These are phyloP conservation scores for Caenorhabditis sinica DNA, from an alignment of 2,888 invertebrate species.

Conservation along the genomic window DNA sequence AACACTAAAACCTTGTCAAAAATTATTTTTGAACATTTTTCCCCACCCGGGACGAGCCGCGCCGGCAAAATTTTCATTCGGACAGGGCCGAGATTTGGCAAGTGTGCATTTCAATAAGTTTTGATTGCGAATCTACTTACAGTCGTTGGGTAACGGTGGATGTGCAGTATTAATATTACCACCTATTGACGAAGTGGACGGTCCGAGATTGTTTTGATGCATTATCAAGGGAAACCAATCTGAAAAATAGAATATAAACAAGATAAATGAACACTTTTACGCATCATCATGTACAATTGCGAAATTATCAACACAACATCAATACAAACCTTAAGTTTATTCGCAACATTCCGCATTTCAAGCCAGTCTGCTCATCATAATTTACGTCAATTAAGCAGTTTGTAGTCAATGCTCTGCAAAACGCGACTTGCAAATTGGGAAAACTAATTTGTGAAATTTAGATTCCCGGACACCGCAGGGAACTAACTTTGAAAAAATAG, in stretches of 20 bases:
- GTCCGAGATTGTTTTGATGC: slow-evolving; percentile 71
- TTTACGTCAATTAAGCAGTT: slow-evolving; percentile 28
- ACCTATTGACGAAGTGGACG: slow-evolving; percentile 69
- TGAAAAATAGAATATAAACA: slow-evolving; percentile 19
- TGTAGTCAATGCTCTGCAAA: slow-evolving; percentile 48
- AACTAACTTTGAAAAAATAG: neutral
- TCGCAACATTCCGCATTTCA: slow-evolving; percentile 72
- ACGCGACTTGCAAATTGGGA: slow-evolving; percentile 4
- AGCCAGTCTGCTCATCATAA: slow-evolving; percentile 51
- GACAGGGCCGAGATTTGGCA: too few species aligned
- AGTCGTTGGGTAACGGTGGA: slow-evolving; percentile 65
- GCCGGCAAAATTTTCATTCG: too few species aligned
- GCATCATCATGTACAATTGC: slow-evolving; percentile 19
- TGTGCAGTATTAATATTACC: slow-evolving; percentile 58
- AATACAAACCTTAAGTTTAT: slow-evolving; percentile 54
- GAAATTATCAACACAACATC: slow-evolving; percentile 29
- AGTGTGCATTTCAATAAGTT: too few species aligned
- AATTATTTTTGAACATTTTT: too few species aligned
- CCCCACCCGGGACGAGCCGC: too few species aligned
- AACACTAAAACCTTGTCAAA: too few species aligned
- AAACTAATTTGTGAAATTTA: neutral
- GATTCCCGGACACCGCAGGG: neutral
- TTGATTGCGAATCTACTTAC: slow-evolving; percentile 32
- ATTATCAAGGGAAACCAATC: slow-evolving; percentile 67
- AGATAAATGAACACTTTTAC: neutral